Evolutionary conservation across 2,888 invertebrate species (phyloP), one percentile per base, ranked within the genome.

Genomic region (Netelia fuscicornis): DNA sequence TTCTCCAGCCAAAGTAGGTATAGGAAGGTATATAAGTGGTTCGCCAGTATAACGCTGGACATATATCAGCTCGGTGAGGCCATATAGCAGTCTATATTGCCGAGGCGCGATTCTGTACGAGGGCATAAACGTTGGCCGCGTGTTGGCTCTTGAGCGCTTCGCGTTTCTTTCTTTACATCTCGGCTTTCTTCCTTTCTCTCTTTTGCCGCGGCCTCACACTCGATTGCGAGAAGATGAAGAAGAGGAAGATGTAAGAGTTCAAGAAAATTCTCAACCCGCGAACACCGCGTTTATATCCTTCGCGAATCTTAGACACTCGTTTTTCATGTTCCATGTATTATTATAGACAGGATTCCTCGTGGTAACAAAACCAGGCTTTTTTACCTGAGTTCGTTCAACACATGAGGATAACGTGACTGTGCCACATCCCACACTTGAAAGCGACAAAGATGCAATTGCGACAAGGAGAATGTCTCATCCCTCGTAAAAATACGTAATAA

Each of bases 71-170:
- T 86, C 87, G 86, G 80, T 87, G 87, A 89, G 87, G 88, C 86
- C 88, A 90, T 91, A 90, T 89, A 90, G 86, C 86, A 90, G 90
- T 90, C 90, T 90, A 90, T 91, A 90, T 89, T 90, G 89, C 86
- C 79, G 37, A 23, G 60, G 68, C 68, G 68, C 68, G 84, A 81
- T 84, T 81, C 60, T 77, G 64, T 68, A 77, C 68, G 84, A 81
- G 72, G 56, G 72, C 68, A 84, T 84, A 84, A 84, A 81, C 67
- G 77, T 81, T 84, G 58, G 84, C 72, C 71, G 77, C 71, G 80
- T 54, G 37, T 8, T 37, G 42, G 37, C 75, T 81, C 81, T 20
- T 72, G 84, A 67, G 74, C 54, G 68, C 52, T 81, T 86, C 83
- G 60, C 71, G 23, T 68, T 70, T 81, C 74, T 75, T 76, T 65